phyloP scores from a whole-genome alignment of 2,888 invertebrate genomes.

The Tetragonula carbonaria region DNA sequence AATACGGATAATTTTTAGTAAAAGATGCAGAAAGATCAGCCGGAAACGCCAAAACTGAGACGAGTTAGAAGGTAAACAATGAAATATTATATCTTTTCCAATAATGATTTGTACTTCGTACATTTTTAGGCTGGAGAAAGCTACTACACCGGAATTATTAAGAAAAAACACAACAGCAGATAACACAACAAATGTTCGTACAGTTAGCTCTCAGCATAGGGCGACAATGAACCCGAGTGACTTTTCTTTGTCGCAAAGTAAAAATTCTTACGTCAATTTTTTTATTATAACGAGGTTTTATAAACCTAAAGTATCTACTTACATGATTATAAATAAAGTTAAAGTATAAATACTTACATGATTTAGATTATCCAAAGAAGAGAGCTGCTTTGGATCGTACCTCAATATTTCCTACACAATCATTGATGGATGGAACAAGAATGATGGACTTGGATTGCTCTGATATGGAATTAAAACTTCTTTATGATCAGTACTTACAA shows the following conservation, averaged over 20 bases:
- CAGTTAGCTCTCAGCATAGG: slow-evolving; percentile 47
- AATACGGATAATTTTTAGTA: neutral
- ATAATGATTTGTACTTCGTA: neutral
- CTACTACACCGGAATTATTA: slow-evolving; percentile 14
- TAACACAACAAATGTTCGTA: neutral
- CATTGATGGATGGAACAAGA: slow-evolving; percentile 42
- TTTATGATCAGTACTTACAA: slow-evolving; percentile 72
- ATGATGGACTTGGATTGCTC: slow-evolving; percentile 54
- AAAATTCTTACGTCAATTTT: neutral
- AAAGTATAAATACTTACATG: neutral
- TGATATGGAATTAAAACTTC: slow-evolving; percentile 62
- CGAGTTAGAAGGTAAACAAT: neutral
- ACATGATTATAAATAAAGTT: neutral
- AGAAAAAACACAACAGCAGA: neutral
- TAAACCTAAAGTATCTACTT: neutral
- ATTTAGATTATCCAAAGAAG: slow-evolving; percentile 31
- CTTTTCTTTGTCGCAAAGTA: slow-evolving; percentile 18
- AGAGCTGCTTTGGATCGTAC: slow-evolving; percentile 30
- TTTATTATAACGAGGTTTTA: neutral
- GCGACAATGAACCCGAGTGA: slow-evolving; percentile 61
- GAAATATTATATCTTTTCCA: neutral
- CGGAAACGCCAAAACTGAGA: slow-evolving; percentile 47
- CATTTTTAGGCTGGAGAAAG: slow-evolving; percentile 21
- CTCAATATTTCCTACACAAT: slow-evolving; percentile 37
- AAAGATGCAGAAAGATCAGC: slow-evolving; percentile 64